Evolutionary conservation across 2,797 vertebrate species (phyloP).

Genomic region (Hemitrygon akajei): DNA sequence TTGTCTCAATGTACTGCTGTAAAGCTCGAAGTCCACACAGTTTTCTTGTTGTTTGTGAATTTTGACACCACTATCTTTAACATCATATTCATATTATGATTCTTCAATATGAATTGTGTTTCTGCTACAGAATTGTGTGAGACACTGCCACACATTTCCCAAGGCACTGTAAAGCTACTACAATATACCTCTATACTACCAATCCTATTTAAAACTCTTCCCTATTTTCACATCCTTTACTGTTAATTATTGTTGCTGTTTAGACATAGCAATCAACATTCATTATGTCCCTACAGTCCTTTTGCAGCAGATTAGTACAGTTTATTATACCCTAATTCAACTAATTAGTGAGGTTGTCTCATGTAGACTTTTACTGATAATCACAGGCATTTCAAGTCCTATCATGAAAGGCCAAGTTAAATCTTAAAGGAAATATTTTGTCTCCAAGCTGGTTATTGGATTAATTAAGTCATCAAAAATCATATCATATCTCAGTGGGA

Average conservation of each 20-base stretch:
- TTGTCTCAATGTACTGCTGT: neutral
- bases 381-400: no score
- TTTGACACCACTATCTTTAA: neutral
- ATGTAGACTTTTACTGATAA: no score
- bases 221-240: neutral
- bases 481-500: neutral
- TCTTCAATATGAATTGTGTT: neutral
- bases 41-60: neutral
- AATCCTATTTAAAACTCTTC: neutral
- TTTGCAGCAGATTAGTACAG: neutral
- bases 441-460: neutral
- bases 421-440: neutral
- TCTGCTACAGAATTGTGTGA: neutral
- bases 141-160: neutral
- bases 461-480: conserved; percentile 28
- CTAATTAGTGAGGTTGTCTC: neutral
- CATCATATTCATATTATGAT: neutral
- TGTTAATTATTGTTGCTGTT: neutral
- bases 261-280: neutral
- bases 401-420: neutral
- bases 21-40: neutral
- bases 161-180: neutral
- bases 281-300: neutral
- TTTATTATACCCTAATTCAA: neutral
- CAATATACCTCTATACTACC: neutral